Evolutionary conservation across 30 jellyfish, hydroid and myxozoan species (phyloP).

Genomic region (Aurelia sp.): DNA sequence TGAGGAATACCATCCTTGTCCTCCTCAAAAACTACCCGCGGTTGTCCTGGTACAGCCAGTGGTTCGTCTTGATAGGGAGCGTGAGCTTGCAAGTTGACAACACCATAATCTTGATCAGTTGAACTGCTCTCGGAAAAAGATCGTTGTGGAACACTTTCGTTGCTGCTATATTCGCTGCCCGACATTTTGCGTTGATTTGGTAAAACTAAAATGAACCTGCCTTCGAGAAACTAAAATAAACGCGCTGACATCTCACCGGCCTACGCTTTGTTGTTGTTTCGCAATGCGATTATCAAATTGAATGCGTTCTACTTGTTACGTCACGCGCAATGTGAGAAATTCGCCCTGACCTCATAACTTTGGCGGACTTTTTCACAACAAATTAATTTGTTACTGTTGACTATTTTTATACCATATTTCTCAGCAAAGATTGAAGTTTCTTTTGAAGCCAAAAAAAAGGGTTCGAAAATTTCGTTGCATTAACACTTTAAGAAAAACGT

Average conservation of each 20-base stretch:
- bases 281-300: neutral
- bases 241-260: conserved; percentile 10
- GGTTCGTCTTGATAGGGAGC: conserved; percentile 46
- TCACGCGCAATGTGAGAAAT: conserved; percentile 20
- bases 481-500: too few species aligned
- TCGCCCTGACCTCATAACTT: conserved; percentile 30
- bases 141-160: conserved; percentile 12
- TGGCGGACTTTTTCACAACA: too few species aligned
- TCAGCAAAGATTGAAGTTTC: too few species aligned
- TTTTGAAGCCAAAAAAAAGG: too few species aligned
- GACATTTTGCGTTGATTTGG: conserved; percentile 24
- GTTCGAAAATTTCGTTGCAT: too few species aligned
- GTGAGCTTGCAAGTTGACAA: conserved; percentile 27
- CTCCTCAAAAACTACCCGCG: neutral
- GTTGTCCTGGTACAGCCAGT: neutral
- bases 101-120: conserved; percentile 19
- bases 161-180: conserved; percentile 25
- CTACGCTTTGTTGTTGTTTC: conserved; percentile 13
- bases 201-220: conserved; percentile 13
- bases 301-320: conserved; percentile 26
- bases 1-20: neutral
- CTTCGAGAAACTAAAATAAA: conserved; percentile 1
- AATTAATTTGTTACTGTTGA: too few species aligned
- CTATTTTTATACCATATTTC: too few species aligned
- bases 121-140: neutral